Percentiles rank a stretch among this genome's conserved stretches.
phyloP scores from a whole-genome alignment of 2,113 vertebrate genomes.

The Calyptomena viridis region DNA sequence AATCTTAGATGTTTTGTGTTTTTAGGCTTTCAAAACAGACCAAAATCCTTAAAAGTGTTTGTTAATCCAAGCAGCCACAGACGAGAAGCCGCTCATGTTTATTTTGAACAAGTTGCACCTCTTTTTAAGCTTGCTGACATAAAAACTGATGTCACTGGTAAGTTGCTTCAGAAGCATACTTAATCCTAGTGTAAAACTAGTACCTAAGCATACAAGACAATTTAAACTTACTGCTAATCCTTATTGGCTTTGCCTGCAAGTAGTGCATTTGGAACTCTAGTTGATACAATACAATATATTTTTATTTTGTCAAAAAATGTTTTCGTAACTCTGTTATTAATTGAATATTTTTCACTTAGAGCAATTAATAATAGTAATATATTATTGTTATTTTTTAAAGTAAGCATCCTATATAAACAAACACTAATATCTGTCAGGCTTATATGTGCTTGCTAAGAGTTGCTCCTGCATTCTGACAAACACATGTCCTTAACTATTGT shows the following conservation, averaged over 20 bases:
- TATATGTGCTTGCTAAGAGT: background rate
- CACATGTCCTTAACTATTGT: background rate
- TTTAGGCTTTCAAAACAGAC: conserved; percentile 84
- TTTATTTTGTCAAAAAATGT: background rate
- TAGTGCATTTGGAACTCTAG: background rate
- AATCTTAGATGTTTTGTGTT: background rate
- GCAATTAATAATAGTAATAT: background rate
- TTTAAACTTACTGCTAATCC: conserved; percentile 12
- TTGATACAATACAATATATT: background rate
- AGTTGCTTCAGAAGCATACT: conserved; percentile 43
- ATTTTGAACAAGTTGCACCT: conserved; percentile 88
- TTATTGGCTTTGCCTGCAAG: background rate
- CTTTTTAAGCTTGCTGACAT: conserved; percentile 91
- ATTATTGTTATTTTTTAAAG: background rate
- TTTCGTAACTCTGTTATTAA: background rate
- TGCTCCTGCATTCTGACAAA: background rate
- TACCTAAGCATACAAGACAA: background rate
- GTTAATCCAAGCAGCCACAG: conserved; percentile 94
- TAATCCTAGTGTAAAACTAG: background rate
- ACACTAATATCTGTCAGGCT: background rate
- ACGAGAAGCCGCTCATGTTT: conserved; percentile 86
- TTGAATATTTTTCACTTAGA: background rate
- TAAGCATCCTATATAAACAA: background rate
- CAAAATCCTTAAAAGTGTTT: conserved; percentile 88
- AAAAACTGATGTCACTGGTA: conserved; percentile 89